phyloP scores from a whole-genome alignment of 2,888 invertebrate species.

The Caenorhabditis sp. region DNA sequence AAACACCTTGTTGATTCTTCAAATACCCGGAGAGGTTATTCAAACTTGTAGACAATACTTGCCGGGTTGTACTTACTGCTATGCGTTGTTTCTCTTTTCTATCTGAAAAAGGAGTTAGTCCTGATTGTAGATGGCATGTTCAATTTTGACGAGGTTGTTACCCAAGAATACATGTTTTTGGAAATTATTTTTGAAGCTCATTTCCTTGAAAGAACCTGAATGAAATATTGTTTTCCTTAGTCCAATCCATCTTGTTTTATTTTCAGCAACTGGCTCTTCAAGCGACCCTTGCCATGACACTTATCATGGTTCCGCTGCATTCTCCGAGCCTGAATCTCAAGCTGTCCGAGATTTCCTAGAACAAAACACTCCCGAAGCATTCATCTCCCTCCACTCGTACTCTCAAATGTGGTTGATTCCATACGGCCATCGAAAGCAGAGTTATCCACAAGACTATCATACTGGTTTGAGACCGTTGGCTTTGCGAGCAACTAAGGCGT shows the following conservation, averaged over 20 bases:
- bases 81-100: too few relatives aligned
- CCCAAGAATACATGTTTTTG: too few relatives aligned
- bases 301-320: conserved; percentile 66
- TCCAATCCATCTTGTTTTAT: neutral
- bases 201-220: too few relatives aligned
- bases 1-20: too few relatives aligned
- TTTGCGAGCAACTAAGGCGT: conserved; percentile 64
- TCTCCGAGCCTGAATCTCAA: conserved; percentile 69
- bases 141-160: too few relatives aligned
- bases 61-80: too few relatives aligned
- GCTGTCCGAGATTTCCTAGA: conserved; percentile 69
- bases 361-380: conserved; percentile 63
- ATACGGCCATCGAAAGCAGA: conserved; percentile 64
- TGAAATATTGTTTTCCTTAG: too few relatives aligned
- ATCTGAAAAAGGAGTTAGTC: too few relatives aligned
- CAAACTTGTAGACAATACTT: too few relatives aligned
- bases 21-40: too few relatives aligned
- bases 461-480: conserved; percentile 67
- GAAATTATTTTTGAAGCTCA: too few relatives aligned
- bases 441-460: conserved; percentile 66
- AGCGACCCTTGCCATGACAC: conserved; percentile 68
- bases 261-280: conserved; percentile 56
- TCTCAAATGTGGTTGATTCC: conserved; percentile 70
- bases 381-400: conserved; percentile 68
- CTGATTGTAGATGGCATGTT: too few relatives aligned